Conservation (phyloP, 2,888 invertebrate species). For the Dendrolimus houi region DNA sequence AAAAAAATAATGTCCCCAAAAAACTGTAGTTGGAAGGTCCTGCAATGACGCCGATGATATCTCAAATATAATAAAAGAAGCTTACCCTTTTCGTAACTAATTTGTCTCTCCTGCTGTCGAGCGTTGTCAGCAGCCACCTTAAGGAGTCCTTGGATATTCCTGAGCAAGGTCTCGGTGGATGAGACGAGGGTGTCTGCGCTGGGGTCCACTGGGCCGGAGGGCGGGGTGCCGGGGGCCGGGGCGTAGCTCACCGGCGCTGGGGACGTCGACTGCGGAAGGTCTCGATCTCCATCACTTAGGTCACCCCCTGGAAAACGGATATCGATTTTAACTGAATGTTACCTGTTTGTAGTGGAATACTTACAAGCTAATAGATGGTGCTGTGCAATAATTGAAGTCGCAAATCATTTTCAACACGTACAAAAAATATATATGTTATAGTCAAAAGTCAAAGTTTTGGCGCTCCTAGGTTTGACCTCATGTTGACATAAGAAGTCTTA, state of each 20-base stretch:
- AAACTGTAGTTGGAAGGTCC: too few relatives aligned
- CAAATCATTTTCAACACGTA: too few relatives aligned
- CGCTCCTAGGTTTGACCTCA: too few relatives aligned
- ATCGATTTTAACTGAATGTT: too few relatives aligned
- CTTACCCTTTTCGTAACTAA: conserved; percentile 97
- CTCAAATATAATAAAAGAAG: not conserved
- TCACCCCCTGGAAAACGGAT: conserved; percentile 69
- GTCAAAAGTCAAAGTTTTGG: too few relatives aligned
- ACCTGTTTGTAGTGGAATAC: too few relatives aligned
- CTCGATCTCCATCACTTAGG: conserved; percentile 85
- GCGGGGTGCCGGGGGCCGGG: conserved; percentile 78
- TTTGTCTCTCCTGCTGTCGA: conserved; percentile 95
- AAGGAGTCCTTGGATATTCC: conserved; percentile 96
- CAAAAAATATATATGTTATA: too few relatives aligned
- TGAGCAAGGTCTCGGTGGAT: conserved; percentile 94
- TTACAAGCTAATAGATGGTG: too few relatives aligned
- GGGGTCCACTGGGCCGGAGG: conserved; percentile 61
- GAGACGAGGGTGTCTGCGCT: conserved; percentile 78
- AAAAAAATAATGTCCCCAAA: too few relatives aligned
- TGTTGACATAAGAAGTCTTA: too few relatives aligned
- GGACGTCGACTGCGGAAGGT: conserved; percentile 79
- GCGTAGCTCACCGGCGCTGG: conserved; percentile 88
- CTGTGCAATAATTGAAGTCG: too few relatives aligned
- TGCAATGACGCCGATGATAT: too few relatives aligned
- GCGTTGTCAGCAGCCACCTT: conserved; percentile 99